phyloP scores from a whole-genome alignment of 1,140 invertebrate genomes.

The Campodea augens region DNA sequence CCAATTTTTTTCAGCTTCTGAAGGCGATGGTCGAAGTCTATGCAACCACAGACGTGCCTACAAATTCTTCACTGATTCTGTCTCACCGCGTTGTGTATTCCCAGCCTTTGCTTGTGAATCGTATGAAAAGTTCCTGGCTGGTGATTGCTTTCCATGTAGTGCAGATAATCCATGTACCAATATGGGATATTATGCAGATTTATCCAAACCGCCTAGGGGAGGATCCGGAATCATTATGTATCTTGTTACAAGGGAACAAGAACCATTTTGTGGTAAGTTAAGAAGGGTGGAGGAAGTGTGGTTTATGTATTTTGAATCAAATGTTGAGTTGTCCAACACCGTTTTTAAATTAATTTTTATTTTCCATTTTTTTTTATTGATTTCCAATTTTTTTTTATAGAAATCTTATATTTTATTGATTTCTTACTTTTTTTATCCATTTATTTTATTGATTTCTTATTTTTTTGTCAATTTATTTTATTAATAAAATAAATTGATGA shows the following conservation, averaged over 20 bases:
- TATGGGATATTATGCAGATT: conserved; percentile 86
- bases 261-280: conserved; percentile 66
- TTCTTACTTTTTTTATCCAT: too few relatives aligned
- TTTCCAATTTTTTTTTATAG: background rate
- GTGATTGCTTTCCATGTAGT: conserved; percentile 48
- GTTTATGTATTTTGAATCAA: background rate
- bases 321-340: background rate
- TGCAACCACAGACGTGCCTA: conserved; percentile 83
- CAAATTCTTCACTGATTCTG: conserved; percentile 82
- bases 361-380: background rate
- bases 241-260: conserved; percentile 68
- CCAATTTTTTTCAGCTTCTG: conserved; percentile 34
- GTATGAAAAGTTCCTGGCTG: conserved; percentile 64
- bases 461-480: too few relatives aligned
- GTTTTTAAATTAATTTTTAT: conserved; percentile 1
- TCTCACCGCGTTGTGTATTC: conserved; percentile 73
- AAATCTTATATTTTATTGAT: background rate
- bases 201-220: conserved; percentile 38
- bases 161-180: conserved; percentile 47
- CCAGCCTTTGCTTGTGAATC: conserved; percentile 68
- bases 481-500: too few relatives aligned
- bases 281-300: conserved; percentile 1
- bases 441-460: too few relatives aligned
- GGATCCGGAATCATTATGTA: conserved; percentile 61
- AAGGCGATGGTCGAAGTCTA: conserved; percentile 65